phyloP scores from a whole-genome alignment of 1,140 invertebrate genomes.

The Drosophila sucinea region DNA sequence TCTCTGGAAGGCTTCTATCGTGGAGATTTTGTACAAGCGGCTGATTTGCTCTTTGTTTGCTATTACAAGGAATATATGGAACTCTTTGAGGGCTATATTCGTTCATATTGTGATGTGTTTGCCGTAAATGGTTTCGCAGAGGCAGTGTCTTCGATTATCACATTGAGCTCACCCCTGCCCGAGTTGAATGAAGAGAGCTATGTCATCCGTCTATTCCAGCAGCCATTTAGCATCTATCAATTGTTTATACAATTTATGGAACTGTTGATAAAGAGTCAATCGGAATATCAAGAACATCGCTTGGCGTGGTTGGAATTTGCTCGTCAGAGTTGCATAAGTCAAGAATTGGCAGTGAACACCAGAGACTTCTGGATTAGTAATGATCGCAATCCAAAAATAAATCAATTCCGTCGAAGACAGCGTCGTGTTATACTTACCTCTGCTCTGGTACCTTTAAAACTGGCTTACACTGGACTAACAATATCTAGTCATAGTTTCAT shows the following conservation, averaged over 20 bases:
- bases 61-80: constrained; percentile 89
- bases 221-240: constrained; percentile 72
- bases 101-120: constrained; percentile 89
- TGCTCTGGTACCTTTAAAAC: constrained; percentile 87
- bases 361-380: constrained; percentile 77
- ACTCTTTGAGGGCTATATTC: constrained; percentile 89
- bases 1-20: constrained; percentile 88
- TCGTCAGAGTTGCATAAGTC: constrained; percentile 67
- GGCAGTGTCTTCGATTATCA: constrained; percentile 45
- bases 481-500: constrained; percentile 89
- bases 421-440: constrained; percentile 91
- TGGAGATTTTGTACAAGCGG: constrained; percentile 85
- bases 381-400: constrained; percentile 59
- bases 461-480: constrained; percentile 82
- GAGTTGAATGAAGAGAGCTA: constrained; percentile 69
- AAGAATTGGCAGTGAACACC: constrained; percentile 79
- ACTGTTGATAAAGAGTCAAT: constrained; percentile 53
- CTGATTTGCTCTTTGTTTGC: constrained; percentile 87
- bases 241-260: constrained; percentile 75
- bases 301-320: constrained; percentile 69
- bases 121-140: constrained; percentile 85
- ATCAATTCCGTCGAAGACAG: constrained; percentile 73
- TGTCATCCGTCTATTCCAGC: constrained; percentile 68
- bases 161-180: constrained; percentile 53
- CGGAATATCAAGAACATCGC: constrained; percentile 66